Evolutionary conservation across 2,888 invertebrate genomes (phyloP), one percentile per base, ranked within the genome.

Genomic region (Mechanitis messenoides): DNA sequence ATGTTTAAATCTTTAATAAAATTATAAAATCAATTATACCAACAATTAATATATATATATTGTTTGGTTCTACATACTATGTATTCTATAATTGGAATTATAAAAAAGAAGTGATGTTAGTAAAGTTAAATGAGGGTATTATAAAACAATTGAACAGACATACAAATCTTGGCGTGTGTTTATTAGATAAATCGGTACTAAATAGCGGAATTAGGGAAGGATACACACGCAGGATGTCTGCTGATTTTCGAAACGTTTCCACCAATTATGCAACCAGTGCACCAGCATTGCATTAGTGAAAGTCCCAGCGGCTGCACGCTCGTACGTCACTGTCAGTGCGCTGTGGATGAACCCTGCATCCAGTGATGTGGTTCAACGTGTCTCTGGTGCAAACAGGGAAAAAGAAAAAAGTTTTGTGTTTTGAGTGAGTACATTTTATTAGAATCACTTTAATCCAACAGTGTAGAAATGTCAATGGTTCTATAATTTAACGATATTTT

Each of bases 161-260:
- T 42, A 42, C 42, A 42, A 42, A 42, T 11, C 6, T 42, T 3
- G 3, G 0, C 9, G 42, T 42, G 11, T 7, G 42, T 42, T 9
- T 42, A 9, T 42, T 9, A 9, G 28, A 3, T 11, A 50, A 31
- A 31, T 31, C n/a, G 28, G 28, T 50, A 31, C 31, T 50, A 50
- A 50, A 46, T 33, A 67, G 59, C 68, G 68, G 68, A 68, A 63
- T 62, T 58, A 57, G 62, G 62, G 64, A 65, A 81, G 85, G 83
- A 84, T 79, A 58, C 66, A 70, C 68, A 45, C 63, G 64, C 77
- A 82, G 82, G 81, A 83, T 77, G 76, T 71, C 64, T 71, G 71
- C 69, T 71, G 70, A 69, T 82, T 84, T 85, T 80, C 81, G 76
- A 79, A 81, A 83, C 74, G 70, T 71, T 81, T 85, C 85, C 85